Evolutionary conservation across 2,888 invertebrate genomes (phyloP).

Genomic region (Ischnura elegans): DNA sequence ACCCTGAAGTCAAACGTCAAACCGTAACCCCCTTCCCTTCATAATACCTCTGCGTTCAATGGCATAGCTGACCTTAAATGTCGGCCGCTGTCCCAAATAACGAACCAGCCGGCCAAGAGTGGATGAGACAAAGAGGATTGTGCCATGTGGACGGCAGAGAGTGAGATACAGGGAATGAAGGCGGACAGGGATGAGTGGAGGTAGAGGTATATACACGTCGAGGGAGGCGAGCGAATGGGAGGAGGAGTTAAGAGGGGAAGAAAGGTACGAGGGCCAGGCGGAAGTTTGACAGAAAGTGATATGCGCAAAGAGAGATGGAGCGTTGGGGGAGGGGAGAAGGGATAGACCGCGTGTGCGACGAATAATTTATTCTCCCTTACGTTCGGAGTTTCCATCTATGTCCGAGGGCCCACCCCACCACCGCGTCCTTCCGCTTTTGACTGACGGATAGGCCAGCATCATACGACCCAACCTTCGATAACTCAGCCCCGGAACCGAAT

Average conservation of each 20-base stretch:
- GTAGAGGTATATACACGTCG: too few relatives aligned
- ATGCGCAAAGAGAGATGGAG: not conserved
- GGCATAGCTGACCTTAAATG: too few relatives aligned
- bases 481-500: constrained; percentile 35
- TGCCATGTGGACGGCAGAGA: not conserved
- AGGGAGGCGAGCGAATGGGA: not conserved
- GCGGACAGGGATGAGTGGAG: not conserved
- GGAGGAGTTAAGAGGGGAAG: too few relatives aligned
- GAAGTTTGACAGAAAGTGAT: not conserved
- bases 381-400: constrained; percentile 26
- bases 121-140: not conserved
- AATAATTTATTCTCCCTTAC: constrained; percentile 47
- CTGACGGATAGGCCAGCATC: constrained; percentile 19
- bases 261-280: not conserved
- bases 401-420: not conserved
- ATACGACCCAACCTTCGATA: constrained; percentile 12
- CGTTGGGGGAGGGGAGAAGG: not conserved
- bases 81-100: too few relatives aligned
- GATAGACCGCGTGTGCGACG: constrained; percentile 24
- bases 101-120: not conserved
- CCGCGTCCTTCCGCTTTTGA: not conserved
- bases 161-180: not conserved
- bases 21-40: too few relatives aligned
- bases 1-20: too few relatives aligned
- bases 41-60: too few relatives aligned